phyloP scores from a whole-genome alignment of 2,797 vertebrate species.

The Sardinella longiceps region DNA sequence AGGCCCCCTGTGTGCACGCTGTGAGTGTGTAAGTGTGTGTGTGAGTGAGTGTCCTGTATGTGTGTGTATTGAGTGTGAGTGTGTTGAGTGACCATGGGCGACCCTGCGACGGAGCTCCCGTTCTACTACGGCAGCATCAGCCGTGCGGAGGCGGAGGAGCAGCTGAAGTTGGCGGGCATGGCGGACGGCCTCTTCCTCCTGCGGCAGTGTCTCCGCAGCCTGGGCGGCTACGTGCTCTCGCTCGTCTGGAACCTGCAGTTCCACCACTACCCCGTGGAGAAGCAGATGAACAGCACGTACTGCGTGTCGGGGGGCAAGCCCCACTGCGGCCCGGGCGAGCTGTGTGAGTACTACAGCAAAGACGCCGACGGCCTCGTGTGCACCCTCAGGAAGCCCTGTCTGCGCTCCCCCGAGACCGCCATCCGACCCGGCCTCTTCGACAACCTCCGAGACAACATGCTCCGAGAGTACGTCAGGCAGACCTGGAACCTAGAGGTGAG shows the following conservation, averaged over 20 bases:
- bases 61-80: neutral
- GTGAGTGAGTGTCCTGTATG: neutral
- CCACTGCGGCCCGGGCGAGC: conserved; percentile 92
- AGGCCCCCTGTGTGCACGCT: neutral
- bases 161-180: conserved; percentile 93
- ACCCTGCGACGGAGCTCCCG: conserved; percentile 88
- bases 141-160: conserved; percentile 87
- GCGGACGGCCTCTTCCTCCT: conserved; percentile 89
- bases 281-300: conserved; percentile 91
- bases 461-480: conserved; percentile 90
- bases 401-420: conserved; percentile 75
- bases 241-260: conserved; percentile 85
- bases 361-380: conserved; percentile 90
- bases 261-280: conserved; percentile 91
- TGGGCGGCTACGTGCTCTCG: conserved; percentile 95
- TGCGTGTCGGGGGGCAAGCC: conserved; percentile 86
- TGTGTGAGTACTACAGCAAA: conserved; percentile 94
- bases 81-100: conserved; percentile 73
- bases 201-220: conserved; percentile 90
- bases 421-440: conserved; percentile 86
- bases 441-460: conserved; percentile 88
- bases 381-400: conserved; percentile 86
- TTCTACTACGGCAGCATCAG: conserved; percentile 96
- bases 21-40: no score
- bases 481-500: conserved; percentile 93